These are phyloP conservation scores for Paramisgurnus dabryanus DNA, from an alignment of 2,113 vertebrate species.

Conservation along the genomic window DNA sequence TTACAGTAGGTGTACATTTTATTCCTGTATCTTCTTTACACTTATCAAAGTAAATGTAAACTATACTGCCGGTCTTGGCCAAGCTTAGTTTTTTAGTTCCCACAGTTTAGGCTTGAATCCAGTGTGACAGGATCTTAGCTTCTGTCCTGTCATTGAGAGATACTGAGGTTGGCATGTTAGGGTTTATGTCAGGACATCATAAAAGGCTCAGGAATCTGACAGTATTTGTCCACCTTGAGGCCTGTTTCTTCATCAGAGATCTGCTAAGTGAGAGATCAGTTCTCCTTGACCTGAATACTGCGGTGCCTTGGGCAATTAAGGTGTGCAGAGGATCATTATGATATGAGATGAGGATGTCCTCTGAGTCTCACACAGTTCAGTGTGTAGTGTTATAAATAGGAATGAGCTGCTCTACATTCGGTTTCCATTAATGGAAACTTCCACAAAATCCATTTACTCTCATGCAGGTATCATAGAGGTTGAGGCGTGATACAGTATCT, in stretches of 20 bases:
- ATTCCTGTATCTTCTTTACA: too few species aligned
- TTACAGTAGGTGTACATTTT: too few species aligned
- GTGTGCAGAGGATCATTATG: conserved; percentile 35
- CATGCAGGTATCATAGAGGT: not conserved
- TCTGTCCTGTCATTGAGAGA: not conserved
- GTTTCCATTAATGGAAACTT: conserved; percentile 32
- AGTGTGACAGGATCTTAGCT: not conserved
- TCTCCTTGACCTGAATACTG: conserved; percentile 55
- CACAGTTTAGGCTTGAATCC: too few species aligned
- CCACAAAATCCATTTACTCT: not conserved
- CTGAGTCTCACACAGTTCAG: conserved; percentile 11
- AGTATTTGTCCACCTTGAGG: not conserved
- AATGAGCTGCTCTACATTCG: conserved; percentile 40
- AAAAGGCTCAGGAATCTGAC: conserved; percentile 12
- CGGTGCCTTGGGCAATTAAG: conserved; percentile 26
- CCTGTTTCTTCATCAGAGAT: not conserved
- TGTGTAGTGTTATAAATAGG: conserved; percentile 43
- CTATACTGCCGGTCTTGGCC: too few species aligned
- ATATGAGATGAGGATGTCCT: conserved; percentile 36
- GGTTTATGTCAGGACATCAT: not conserved
- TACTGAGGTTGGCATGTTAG: not conserved
- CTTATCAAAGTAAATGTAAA: too few species aligned
- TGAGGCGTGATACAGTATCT: not conserved
- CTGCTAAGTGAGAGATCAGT: conserved; percentile 32
- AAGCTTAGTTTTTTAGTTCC: too few species aligned